phyloP scores from a whole-genome alignment of 2,888 invertebrate genomes.

The Meloe dianella region DNA sequence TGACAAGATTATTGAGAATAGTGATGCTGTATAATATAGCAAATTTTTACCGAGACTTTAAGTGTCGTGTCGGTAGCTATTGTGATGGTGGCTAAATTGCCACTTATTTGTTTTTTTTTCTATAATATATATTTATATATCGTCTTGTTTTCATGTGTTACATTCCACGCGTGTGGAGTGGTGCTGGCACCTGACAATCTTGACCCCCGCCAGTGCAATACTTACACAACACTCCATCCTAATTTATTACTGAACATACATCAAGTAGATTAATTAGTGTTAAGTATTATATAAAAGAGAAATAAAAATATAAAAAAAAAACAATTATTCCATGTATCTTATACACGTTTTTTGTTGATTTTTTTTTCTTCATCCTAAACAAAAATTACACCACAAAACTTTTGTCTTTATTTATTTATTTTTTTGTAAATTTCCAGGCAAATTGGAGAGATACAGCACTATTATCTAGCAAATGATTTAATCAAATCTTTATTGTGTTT shows the following conservation, averaged over 20 bases:
- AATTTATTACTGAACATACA: slow-evolving; percentile 56
- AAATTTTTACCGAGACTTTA: slow-evolving; percentile 55
- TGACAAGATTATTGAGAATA: slow-evolving; percentile 46
- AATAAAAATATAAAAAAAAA: slow-evolving; percentile 51
- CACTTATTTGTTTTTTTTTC: slow-evolving; percentile 52
- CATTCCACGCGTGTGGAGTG: slow-evolving; percentile 57
- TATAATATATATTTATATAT: slow-evolving; percentile 53
- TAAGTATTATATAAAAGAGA: slow-evolving; percentile 56
- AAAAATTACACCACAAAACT: neutral
- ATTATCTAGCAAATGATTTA: neutral
- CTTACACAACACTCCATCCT: slow-evolving; percentile 56
- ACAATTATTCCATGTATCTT: slow-evolving; percentile 8
- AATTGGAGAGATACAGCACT: neutral
- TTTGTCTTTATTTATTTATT: neutral
- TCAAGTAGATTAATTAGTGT: slow-evolving; percentile 53
- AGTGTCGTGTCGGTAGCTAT: slow-evolving; percentile 58
- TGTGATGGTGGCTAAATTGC: slow-evolving; percentile 53
- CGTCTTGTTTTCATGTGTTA: slow-evolving; percentile 56
- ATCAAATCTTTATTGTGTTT: slow-evolving; percentile 4
- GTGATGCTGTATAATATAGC: slow-evolving; percentile 54
- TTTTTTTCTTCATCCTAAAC: neutral
- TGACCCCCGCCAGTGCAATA: slow-evolving; percentile 58
- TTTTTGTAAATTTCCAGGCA: neutral
- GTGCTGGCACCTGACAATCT: slow-evolving; percentile 57
- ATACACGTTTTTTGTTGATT: neutral